Evolutionary conservation across 2,113 vertebrate genomes (phyloP), one percentile per base, ranked within the genome.

Genomic region (Zingel zingel): DNA sequence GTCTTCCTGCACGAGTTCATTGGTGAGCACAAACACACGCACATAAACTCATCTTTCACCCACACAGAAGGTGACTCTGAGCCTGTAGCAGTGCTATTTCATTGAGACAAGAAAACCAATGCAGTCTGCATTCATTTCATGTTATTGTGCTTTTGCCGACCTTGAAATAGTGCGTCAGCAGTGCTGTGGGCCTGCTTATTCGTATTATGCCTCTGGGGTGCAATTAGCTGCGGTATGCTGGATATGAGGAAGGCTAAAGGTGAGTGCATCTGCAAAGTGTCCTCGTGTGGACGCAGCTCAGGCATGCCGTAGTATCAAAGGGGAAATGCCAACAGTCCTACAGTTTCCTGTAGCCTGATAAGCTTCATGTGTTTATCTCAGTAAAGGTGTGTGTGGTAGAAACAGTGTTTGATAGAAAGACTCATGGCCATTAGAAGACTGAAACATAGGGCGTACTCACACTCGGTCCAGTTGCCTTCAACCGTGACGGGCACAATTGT

Each of bases 1-100:
- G 97, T 99, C 82, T 99, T 99, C 95, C 82, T 99, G 71, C 98
- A 98, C 16, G 97, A 99, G 81, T 99, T 99, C 61, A 99, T 99
- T 2, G 98, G 98, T 99, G 84, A 96, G 15, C 27, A 5, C 25
- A n/a, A 36, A 25, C 36, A 0, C 57, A n/a, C 0, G 9, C 0
- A 12, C 51, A 30, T n/a, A n/a, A 25, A 63, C 62, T 39, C 48
- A 56, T 0, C 4, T 57, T 54, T 51, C 5, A 66, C 8, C 33
- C 36, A 25, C 43, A n/a, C 48, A 30, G 18, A 47, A 13, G 59
- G 51, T 2, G 79, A 39, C 53, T 59, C 13, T 9, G 47, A 56
- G 43, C 14, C 43, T 27, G 43, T 2, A 8, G 62, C 30, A 0
- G 12, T 25, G 23, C 39, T 14, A 3, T 36, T 68, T 85, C 39